These are phyloP conservation scores for Sebastes melanostomus DNA, from an alignment of 2,797 vertebrate species.

Conservation along the genomic window DNA sequence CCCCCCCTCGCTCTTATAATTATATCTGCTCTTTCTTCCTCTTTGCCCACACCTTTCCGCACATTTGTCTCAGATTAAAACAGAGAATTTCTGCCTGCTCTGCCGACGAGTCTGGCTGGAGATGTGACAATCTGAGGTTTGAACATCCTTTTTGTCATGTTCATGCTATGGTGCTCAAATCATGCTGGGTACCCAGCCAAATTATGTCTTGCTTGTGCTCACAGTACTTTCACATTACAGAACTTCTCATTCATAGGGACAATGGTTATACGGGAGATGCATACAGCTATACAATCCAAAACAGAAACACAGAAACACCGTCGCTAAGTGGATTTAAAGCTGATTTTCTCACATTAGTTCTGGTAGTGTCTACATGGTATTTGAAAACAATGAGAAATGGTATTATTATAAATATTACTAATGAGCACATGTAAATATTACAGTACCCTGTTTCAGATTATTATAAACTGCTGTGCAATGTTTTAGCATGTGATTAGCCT, in stretches of 20 bases:
- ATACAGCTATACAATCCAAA: background rate
- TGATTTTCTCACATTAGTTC: background rate
- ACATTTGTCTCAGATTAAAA: constrained; percentile 69
- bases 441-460: background rate
- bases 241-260: constrained; percentile 23
- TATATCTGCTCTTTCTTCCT: constrained; percentile 58
- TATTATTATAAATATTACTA: background rate
- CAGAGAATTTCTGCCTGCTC: constrained; percentile 42
- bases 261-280: background rate
- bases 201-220: constrained; percentile 29
- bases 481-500: background rate
- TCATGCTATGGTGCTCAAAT: constrained; percentile 43
- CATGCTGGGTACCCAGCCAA: constrained; percentile 47
- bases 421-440: background rate
- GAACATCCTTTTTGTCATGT: constrained; percentile 62
- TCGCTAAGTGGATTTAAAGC: background rate
- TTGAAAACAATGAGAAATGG: background rate
- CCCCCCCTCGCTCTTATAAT: constrained; percentile 51
- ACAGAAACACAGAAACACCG: background rate
- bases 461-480: background rate
- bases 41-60: constrained; percentile 51
- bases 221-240: constrained; percentile 17
- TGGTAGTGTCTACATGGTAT: background rate
- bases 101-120: constrained; percentile 56
- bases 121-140: constrained; percentile 60